phyloP scores from a whole-genome alignment of 2,113 vertebrate species.

The Prietella phreatophila region DNA sequence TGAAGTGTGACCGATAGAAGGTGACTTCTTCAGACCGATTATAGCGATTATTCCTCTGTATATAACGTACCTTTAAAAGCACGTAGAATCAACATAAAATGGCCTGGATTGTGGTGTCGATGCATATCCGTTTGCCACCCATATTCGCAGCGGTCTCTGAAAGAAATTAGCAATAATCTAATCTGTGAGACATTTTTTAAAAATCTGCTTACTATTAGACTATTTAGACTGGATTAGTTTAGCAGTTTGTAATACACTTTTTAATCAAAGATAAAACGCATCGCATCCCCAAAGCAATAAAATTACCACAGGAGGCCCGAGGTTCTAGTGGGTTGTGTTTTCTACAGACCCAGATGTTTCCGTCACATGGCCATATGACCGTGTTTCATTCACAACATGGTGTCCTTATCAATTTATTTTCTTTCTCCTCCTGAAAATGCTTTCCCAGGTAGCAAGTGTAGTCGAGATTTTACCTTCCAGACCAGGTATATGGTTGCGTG shows the following conservation, averaged over 20 bases:
- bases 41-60: no score
- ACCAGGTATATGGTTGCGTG: neutral
- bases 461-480: neutral
- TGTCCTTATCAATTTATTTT: neutral
- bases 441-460: neutral
- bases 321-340: neutral
- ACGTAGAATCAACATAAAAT: no score
- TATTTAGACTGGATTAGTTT: no score
- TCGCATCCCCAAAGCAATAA: neutral
- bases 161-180: neutral
- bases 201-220: no score
- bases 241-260: neutral
- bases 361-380: neutral
- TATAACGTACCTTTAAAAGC: no score
- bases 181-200: neutral
- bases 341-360: neutral
- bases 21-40: no score
- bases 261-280: neutral
- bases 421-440: neutral
- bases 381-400: neutral
- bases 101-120: no score
- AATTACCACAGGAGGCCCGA: neutral
- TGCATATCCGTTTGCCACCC: no score
- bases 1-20: neutral
- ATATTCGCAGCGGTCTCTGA: no score